Evolutionary conservation across 1,140 invertebrate genomes (phyloP), one percentile per base, ranked within the genome.

Genomic region (Leptopilina clavipes): DNA sequence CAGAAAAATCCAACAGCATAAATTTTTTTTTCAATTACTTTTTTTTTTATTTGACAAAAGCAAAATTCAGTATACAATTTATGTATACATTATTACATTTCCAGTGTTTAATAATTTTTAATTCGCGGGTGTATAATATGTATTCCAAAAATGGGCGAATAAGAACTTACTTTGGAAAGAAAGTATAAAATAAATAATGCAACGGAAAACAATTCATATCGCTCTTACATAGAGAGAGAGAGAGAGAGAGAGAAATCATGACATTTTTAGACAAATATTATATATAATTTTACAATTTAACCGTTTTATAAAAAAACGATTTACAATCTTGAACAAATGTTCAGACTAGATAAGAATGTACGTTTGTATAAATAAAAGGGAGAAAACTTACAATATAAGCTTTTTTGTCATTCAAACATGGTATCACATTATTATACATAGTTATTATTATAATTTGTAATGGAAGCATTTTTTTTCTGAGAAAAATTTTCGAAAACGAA

Each of bases 391-490:
- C 12, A 65, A 31, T 65, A 65, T 31, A 65, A 31, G 59, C 25
- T 65, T 65, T n/a, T n/a, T n/a, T 65, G 31, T 65, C 59, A 65
- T 31, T 65, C 59, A 65, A 65, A 65, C 59, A 65, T 65, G 6
- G 14, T 65, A 65, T 65, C 59, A 65, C 25, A 65, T 65, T 31
- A 65, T 11, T 65, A 18, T 40, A 40, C 7, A 40, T 40, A 7
- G 8, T 40, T 17, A 52, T n/a, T 17, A 52, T 17, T 52, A 52
- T 12, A 17, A 52, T 52, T 12, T n/a, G n/a, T n/a, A n/a, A n/a
- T n/a, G n/a, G n/a, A n/a, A n/a, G n/a, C n/a, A n/a, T n/a, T n/a
- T n/a, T n/a, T n/a, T n/a, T n/a, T n/a, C n/a, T n/a, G n/a, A n/a
- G n/a, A n/a, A n/a, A n/a, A n/a, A n/a, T n/a, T n/a, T n/a, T n/a